A percentile compares a stretch with the other conserved stretches of the same genome.
Conservation (phyloP, 1,140 invertebrate genomes). For the Bicyclus anynana region DNA sequence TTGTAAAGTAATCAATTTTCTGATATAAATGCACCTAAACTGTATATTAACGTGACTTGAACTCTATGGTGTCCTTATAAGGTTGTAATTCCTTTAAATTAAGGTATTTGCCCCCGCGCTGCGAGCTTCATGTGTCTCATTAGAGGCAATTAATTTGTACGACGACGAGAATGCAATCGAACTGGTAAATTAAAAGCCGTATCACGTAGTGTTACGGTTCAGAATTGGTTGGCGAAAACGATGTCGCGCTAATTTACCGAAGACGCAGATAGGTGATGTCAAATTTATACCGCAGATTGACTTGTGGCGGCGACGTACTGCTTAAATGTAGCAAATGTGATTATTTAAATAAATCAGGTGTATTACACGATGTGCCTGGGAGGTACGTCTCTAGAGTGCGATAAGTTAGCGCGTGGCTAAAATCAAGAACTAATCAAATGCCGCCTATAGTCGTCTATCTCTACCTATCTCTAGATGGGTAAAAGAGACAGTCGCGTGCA, state of each 20-base stretch:
- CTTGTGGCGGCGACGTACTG: slow-evolving; percentile 16
- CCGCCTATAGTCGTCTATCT: too few species aligned
- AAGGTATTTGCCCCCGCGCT: slow-evolving; percentile 8
- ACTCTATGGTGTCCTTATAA: slow-evolving; percentile 15
- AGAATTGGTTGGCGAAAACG: slow-evolving; percentile 7
- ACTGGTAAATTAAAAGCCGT: slow-evolving; percentile 24
- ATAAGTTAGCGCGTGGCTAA: too few species aligned
- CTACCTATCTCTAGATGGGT: too few species aligned
- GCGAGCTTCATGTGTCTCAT: slow-evolving; percentile 39
- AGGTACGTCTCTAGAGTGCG: too few species aligned
- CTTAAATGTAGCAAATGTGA: slow-evolving; percentile 12
- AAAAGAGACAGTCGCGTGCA: too few species aligned
- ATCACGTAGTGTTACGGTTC: slow-evolving; percentile 24
- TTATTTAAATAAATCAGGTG: slow-evolving; percentile 14
- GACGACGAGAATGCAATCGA: slow-evolving; percentile 30
- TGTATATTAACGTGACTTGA: background rate
- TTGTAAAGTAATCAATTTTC: background rate
- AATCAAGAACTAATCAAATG: too few species aligned
- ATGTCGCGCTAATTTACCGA: slow-evolving; percentile 5
- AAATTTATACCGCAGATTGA: slow-evolving; percentile 25
- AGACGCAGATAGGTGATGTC: slow-evolving; percentile 14
- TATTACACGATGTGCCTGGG: too few species aligned
- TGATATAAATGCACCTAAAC: background rate
- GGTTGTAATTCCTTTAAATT: slow-evolving; percentile 10
- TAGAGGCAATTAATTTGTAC: slow-evolving; percentile 50